Conservation (phyloP, 2,888 invertebrate genomes). For the Hypomecis punctinalis region DNA sequence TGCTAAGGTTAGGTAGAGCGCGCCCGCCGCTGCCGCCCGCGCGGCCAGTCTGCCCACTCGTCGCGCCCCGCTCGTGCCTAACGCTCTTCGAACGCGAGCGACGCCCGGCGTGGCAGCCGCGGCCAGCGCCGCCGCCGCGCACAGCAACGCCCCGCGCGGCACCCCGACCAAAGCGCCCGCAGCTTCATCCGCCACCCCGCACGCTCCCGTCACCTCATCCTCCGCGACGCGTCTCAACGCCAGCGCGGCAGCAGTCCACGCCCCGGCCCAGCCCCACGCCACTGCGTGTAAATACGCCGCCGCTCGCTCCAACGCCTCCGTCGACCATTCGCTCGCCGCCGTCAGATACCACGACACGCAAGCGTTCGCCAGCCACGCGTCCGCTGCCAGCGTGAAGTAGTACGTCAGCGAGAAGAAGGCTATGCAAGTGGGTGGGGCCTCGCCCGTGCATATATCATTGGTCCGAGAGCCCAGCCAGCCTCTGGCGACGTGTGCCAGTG, state of each 20-base stretch:
- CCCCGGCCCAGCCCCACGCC: constrained; percentile 95
- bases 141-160: constrained; percentile 86
- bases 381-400: constrained; percentile 92
- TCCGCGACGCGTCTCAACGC: constrained; percentile 91
- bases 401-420: constrained; percentile 90
- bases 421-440: constrained; percentile 86
- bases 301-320: constrained; percentile 94
- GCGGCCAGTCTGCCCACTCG: constrained; percentile 89
- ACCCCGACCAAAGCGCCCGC: constrained; percentile 86
- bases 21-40: constrained; percentile 91
- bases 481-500: constrained; percentile 89
- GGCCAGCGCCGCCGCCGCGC: constrained; percentile 89
- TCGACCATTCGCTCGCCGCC: constrained; percentile 96
- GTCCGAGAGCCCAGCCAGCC: constrained; percentile 83
- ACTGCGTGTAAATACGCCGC: constrained; percentile 94
- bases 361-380: constrained; percentile 95
- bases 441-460: constrained; percentile 62
- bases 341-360: constrained; percentile 96
- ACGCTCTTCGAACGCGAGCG: constrained; percentile 88
- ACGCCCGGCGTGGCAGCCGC: constrained; percentile 91
- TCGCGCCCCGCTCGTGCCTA: constrained; percentile 86
- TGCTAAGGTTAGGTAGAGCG: constrained; percentile 91
- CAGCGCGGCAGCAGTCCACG: constrained; percentile 93
- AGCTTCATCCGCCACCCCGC: constrained; percentile 87
- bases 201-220: constrained; percentile 92